phyloP scores from a whole-genome alignment of 2,797 vertebrate genomes.

The Mastacembelus armatus region DNA sequence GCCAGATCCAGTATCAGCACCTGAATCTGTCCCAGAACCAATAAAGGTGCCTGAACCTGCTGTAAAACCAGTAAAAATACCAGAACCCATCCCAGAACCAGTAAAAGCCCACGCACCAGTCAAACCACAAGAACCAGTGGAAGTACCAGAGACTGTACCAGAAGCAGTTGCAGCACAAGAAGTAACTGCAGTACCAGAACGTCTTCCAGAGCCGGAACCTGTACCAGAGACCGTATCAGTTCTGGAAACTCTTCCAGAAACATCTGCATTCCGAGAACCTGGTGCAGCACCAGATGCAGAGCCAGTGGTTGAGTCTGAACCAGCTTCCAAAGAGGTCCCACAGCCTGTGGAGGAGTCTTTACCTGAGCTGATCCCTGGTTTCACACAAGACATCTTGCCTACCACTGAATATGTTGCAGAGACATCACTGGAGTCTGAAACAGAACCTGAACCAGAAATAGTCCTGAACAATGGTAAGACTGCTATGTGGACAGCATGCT shows the following conservation, averaged over 20 bases:
- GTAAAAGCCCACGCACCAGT: constrained; percentile 1
- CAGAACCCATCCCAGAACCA: constrained; percentile 8
- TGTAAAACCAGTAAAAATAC: constrained; percentile 12
- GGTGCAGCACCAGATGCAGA: not conserved
- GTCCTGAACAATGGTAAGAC: constrained; percentile 41
- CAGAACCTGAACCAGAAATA: constrained; percentile 33
- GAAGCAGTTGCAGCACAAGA: not conserved
- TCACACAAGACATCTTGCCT: constrained; percentile 1
- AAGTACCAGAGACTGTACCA: not conserved
- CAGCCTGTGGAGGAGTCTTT: constrained; percentile 10
- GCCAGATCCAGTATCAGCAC: not conserved
- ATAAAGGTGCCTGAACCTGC: constrained; percentile 10
- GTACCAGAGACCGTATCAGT: not conserved
- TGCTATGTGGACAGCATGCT: not conserved
- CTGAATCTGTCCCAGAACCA: constrained; percentile 7
- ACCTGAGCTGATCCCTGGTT: constrained; percentile 24
- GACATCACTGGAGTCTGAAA: not conserved
- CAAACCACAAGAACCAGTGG: not conserved
- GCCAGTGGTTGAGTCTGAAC: constrained; percentile 2
- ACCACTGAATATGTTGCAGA: constrained; percentile 15
- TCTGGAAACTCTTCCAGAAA: not conserved
- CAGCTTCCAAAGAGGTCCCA: not conserved
- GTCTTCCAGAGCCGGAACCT: too few species aligned
- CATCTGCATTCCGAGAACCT: not conserved
- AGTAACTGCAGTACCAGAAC: not conserved